These are phyloP conservation scores for Rousettus leschenaultii DNA, from an alignment of 2,113 vertebrate species.

Conservation along the genomic window DNA sequence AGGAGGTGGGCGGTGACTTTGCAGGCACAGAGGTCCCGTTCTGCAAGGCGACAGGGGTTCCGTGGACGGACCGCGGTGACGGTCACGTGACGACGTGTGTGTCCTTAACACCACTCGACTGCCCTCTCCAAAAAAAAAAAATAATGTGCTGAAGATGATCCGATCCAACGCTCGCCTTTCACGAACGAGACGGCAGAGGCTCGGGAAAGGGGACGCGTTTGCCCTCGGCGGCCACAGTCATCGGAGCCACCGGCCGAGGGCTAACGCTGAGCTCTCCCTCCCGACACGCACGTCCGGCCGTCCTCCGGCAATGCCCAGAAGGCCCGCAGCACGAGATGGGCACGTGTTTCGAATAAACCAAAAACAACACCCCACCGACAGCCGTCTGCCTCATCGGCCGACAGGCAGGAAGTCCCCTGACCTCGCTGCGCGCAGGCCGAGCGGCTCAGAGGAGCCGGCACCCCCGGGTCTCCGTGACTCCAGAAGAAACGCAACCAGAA, in stretches of 20 bases:
- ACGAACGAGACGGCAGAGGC: not conserved
- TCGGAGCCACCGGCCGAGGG: not conserved
- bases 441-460: not conserved
- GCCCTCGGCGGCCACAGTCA: not conserved
- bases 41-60: not conserved
- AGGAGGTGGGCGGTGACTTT: not conserved
- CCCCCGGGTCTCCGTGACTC: not conserved
- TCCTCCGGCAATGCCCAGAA: not conserved
- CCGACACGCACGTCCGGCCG: not conserved
- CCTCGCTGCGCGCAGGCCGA: not conserved
- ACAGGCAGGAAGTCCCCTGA: not conserved
- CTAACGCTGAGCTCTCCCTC: not conserved
- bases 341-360: not conserved
- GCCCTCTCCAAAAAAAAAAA: not conserved
- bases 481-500: not conserved
- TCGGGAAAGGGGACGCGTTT: not conserved
- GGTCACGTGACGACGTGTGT: no score
- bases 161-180: not conserved
- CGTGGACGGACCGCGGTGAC: not conserved
- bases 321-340: fast-evolving
- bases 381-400: not conserved
- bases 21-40: not conserved
- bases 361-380: not conserved
- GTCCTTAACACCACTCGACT: not conserved
- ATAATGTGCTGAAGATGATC: not conserved